Evolutionary conservation across 2,888 invertebrate genomes (phyloP).

Genomic region (Argyra leucocephala): DNA sequence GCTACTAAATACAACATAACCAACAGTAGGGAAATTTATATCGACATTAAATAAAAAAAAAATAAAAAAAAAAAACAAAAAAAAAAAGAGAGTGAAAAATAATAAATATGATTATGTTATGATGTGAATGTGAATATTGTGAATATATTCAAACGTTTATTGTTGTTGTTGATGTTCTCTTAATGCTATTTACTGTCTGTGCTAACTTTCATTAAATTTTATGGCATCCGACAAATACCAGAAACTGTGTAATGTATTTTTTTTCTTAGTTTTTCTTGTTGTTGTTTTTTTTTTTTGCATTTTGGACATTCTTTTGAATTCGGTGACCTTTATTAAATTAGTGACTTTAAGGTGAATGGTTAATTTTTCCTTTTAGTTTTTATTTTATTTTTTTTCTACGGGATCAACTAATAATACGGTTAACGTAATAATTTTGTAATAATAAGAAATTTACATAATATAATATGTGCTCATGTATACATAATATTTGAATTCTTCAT

Average conservation of each 20-base stretch:
- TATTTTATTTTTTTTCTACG: not conserved
- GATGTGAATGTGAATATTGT: slow-evolving; percentile 8
- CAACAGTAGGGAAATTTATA: slow-evolving; percentile 24
- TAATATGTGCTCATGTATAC: no score
- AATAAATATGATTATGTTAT: slow-evolving; percentile 9
- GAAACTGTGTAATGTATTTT: slow-evolving; percentile 8
- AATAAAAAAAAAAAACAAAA: slow-evolving; percentile 24
- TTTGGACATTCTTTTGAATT: slow-evolving; percentile 6
- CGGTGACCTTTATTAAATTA: slow-evolving; percentile 6
- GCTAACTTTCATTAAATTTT: slow-evolving; percentile 20
- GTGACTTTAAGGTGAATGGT: not conserved
- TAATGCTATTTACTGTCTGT: slow-evolving; percentile 23
- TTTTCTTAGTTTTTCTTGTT: not conserved
- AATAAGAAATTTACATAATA: not conserved
- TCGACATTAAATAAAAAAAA: slow-evolving; percentile 20
- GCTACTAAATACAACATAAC: slow-evolving; percentile 25
- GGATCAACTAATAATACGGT: not conserved
- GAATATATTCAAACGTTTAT: not conserved
- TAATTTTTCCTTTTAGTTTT: not conserved
- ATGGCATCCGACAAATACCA: slow-evolving; percentile 12
- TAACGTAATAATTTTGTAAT: not conserved
- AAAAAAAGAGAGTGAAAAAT: slow-evolving; percentile 22
- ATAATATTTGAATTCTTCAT: not conserved
- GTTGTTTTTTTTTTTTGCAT: not conserved
- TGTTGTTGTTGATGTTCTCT: not conserved